These are phyloP conservation scores for Ceratoteleas bidentatus DNA, from an alignment of 1,140 invertebrate genomes.

Conservation along the genomic window DNA sequence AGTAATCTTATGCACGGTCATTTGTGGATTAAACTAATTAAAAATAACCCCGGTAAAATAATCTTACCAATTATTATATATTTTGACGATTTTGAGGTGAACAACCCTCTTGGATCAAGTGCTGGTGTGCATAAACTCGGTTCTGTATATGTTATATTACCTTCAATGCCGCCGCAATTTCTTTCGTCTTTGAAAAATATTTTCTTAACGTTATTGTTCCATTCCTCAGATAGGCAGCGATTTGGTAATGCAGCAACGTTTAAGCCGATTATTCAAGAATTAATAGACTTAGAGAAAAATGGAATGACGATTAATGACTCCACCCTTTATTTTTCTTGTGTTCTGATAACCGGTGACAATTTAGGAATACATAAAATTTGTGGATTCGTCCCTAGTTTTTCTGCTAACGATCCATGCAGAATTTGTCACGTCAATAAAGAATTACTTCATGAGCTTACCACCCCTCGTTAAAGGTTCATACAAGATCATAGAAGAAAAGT, in stretches of 20 bases:
- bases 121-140: constrained; percentile 69
- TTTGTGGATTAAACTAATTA: constrained; percentile 60
- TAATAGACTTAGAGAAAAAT: constrained; percentile 61
- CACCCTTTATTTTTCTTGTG: constrained; percentile 33
- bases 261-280: constrained; percentile 64
- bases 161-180: constrained; percentile 66
- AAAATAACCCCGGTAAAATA: constrained; percentile 42
- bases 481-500: no score
- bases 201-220: constrained; percentile 69
- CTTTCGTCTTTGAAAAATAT: constrained; percentile 69
- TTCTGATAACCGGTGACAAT: constrained; percentile 35
- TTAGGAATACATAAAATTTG: constrained; percentile 47
- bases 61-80: constrained; percentile 68
- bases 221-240: constrained; percentile 63
- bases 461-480: no score
- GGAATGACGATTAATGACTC: constrained; percentile 50
- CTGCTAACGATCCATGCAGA: constrained; percentile 30
- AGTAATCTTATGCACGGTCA: constrained; percentile 67
- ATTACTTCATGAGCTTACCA: no score
- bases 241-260: constrained; percentile 66
- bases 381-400: constrained; percentile 43
- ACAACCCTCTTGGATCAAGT: constrained; percentile 66
- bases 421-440: constrained; percentile 36
- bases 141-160: constrained; percentile 66
- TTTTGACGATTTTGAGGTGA: constrained; percentile 62